These are phyloP conservation scores for Drosophila borealis DNA, from an alignment of 2,888 invertebrate species.

Conservation along the genomic window DNA sequence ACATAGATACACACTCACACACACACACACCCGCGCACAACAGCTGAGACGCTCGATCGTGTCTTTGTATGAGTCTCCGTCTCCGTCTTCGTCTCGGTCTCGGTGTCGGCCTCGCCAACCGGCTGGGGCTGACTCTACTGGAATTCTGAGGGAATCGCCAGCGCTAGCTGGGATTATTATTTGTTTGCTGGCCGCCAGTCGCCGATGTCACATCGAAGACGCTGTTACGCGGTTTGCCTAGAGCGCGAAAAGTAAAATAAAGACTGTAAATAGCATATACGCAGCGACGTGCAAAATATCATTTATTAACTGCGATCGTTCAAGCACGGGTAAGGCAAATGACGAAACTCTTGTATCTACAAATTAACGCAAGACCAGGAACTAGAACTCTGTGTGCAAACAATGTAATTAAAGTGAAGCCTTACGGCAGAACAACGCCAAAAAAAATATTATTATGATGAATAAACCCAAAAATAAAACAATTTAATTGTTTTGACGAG, in stretches of 20 bases:
- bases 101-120: conserved; percentile 27
- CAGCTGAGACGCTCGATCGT: conserved; percentile 67
- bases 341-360: conserved; percentile 10
- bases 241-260: conserved; percentile 40
- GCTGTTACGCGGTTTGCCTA: conserved; percentile 57
- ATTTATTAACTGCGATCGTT: conserved; percentile 27
- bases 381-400: conserved; percentile 21
- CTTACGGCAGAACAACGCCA: neutral
- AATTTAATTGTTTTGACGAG: conserved; percentile 14
- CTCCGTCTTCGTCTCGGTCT: neutral
- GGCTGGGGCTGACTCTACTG: conserved; percentile 44
- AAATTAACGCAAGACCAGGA: conserved; percentile 7
- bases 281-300: conserved; percentile 25
- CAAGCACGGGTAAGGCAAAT: conserved; percentile 44
- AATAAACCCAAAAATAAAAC: conserved; percentile 11
- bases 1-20: conserved; percentile 30
- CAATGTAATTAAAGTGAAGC: neutral
- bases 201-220: conserved; percentile 76
- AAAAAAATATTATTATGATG: conserved; percentile 1
- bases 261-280: neutral
- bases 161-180: conserved; percentile 67
- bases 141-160: conserved; percentile 57
- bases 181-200: conserved; percentile 71
- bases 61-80: conserved; percentile 51
- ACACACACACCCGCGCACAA: conserved; percentile 11